phyloP scores from a whole-genome alignment of 1,140 invertebrate species.

The fruit fly (Drosophila melanogaster) region Release_6_plus_ISO1_MT NT_033777.3:19368501-19369000 shows the following conservation, averaged over 20 bases:
- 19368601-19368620: slow-evolving; percentile 46
- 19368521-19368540: slow-evolving; percentile 43
- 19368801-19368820: slow-evolving; percentile 52
- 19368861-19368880: slow-evolving; percentile 56
- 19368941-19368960: slow-evolving; percentile 18
- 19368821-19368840: slow-evolving; percentile 60
- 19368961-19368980: neutral
- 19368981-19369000: too few relatives aligned
- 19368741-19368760: slow-evolving; percentile 47
- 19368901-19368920: slow-evolving; percentile 69
- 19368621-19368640: slow-evolving; percentile 77
- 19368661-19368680: slow-evolving; percentile 72
- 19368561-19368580: slow-evolving; percentile 33
- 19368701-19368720: slow-evolving; percentile 55
- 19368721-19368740: slow-evolving; percentile 60
- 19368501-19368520: slow-evolving; percentile 11
- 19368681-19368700: slow-evolving; percentile 58
- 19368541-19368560: slow-evolving; percentile 75
- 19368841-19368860: slow-evolving; percentile 17
- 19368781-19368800: slow-evolving; percentile 73
- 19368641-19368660: slow-evolving; percentile 46
- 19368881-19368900: slow-evolving; percentile 64
- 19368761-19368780: slow-evolving; percentile 48
- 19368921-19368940: neutral
- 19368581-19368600: slow-evolving; percentile 21